phyloP scores from a whole-genome alignment of 1,140 invertebrate species.

The Idris sp. region DNA sequence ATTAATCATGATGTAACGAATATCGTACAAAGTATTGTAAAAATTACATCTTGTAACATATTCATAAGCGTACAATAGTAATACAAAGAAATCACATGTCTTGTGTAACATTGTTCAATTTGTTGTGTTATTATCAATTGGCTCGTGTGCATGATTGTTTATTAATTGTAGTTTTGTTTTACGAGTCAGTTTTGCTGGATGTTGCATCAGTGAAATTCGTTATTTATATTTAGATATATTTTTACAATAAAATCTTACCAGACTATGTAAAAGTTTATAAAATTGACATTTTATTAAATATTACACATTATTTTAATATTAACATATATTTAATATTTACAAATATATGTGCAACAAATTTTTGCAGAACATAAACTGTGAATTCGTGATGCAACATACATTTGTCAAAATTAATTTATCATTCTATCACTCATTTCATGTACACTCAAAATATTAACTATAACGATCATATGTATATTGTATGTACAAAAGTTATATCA shows the following conservation, averaged over 20 bases:
- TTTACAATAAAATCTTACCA: no score
- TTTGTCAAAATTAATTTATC: constrained; percentile 14
- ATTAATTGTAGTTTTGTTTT: constrained; percentile 7
- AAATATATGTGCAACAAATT: no score
- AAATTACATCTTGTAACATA: constrained; percentile 58
- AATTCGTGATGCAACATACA: constrained; percentile 9
- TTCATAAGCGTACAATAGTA: constrained; percentile 54
- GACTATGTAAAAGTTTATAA: no score
- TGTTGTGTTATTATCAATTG: constrained; percentile 11
- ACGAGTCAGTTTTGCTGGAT: constrained; percentile 11
- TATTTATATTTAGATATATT: not conserved
- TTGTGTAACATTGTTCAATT: constrained; percentile 26
- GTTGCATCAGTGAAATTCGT: constrained; percentile 30
- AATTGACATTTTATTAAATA: no score
- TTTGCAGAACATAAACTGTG: no score
- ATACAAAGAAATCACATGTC: constrained; percentile 59
- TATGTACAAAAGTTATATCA: constrained; percentile 42
- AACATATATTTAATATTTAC: no score
- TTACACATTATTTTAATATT: no score
- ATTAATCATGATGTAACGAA: constrained; percentile 58
- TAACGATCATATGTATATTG: constrained; percentile 30
- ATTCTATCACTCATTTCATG: constrained; percentile 20
- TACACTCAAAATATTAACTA: constrained; percentile 27
- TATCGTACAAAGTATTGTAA: constrained; percentile 58
- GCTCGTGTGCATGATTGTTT: constrained; percentile 3